phyloP scores from a whole-genome alignment of 1,140 invertebrate species.

The Lepidotrigona ventralis region DNA sequence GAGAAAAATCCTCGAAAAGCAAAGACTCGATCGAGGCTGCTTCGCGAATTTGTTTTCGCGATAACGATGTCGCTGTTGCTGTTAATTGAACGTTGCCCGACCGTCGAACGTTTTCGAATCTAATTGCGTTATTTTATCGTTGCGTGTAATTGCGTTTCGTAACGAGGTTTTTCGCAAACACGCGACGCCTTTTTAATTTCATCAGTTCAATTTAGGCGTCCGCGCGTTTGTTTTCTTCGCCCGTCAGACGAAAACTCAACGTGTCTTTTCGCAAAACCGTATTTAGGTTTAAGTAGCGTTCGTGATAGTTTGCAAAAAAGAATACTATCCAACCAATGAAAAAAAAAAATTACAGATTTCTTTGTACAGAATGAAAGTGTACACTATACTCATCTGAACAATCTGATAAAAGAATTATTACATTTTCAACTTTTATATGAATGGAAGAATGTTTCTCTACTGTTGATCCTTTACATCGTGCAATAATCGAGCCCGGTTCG shows the following conservation, averaged over 20 bases:
- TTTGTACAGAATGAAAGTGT: no score
- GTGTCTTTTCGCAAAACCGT: neutral
- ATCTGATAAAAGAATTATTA: no score
- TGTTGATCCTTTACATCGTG: no score
- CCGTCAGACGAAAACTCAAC: no score
- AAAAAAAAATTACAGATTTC: no score
- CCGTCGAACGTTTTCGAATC: constrained; percentile 3
- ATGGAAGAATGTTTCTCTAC: no score
- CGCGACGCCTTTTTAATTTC: neutral
- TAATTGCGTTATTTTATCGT: constrained; percentile 33
- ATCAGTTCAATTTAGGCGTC: neutral
- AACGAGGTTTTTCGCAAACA: constrained; percentile 16
- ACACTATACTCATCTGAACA: no score
- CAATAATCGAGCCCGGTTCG: no score
- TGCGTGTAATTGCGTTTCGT: constrained; percentile 21
- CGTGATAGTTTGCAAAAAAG: no score
- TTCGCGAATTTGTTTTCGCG: constrained; percentile 4
- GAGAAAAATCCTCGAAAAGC: neutral
- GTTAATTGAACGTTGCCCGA: constrained; percentile 28
- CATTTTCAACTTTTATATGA: no score
- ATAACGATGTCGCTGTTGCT: constrained; percentile 24
- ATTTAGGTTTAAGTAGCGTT: no score
- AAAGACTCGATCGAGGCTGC: neutral
- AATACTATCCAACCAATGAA: no score
- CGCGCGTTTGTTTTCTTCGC: neutral